phyloP scores from a whole-genome alignment of 2,797 vertebrate genomes.

The Crocodylus rhombifer region DNA sequence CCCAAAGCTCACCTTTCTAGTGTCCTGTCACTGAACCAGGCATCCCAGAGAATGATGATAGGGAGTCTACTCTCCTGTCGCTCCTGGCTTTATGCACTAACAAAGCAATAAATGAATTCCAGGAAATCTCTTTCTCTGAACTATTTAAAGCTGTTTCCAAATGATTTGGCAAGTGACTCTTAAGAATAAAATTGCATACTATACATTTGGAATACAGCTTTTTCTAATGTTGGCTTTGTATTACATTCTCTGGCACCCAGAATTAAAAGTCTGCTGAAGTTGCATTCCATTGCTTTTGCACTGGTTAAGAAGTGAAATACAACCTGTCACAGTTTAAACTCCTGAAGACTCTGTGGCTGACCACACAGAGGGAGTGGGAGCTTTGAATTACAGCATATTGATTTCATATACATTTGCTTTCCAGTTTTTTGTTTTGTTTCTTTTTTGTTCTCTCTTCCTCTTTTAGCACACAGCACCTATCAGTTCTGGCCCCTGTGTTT shows the following conservation, averaged over 20 bases:
- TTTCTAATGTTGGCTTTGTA: neutral
- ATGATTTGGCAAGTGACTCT: neutral
- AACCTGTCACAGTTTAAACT: neutral
- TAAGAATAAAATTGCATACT: neutral
- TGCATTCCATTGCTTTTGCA: neutral
- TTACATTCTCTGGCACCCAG: neutral
- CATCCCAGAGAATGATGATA: no score
- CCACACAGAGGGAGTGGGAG: neutral
- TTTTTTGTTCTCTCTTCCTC: neutral
- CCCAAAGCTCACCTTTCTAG: neutral
- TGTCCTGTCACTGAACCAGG: neutral
- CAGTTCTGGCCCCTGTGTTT: neutral
- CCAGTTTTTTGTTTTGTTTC: neutral
- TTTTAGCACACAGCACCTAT: neutral
- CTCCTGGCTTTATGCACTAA: neutral
- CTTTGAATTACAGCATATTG: neutral
- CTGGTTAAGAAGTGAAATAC: neutral
- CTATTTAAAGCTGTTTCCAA: neutral
- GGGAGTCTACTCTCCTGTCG: no score
- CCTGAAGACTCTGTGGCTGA: neutral
- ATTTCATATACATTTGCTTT: neutral
- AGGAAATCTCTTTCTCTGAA: neutral
- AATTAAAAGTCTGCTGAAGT: neutral
- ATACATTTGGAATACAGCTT: neutral
- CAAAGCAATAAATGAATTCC: neutral